Evolutionary conservation across 1,140 invertebrate species (phyloP).

Genomic region (Uloborus diversus): DNA sequence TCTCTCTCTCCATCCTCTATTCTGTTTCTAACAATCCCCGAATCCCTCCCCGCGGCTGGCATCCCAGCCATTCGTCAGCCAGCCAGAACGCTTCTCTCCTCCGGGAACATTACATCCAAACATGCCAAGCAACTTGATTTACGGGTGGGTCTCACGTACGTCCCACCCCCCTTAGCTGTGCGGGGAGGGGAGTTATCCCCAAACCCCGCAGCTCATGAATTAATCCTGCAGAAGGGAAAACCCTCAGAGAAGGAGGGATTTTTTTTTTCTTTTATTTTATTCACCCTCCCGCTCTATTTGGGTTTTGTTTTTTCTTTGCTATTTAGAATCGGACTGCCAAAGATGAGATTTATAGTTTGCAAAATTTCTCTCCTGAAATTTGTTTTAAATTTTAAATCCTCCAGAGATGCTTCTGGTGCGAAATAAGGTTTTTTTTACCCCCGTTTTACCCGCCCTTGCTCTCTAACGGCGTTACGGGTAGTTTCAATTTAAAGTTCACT

Average conservation of each 20-base stretch:
- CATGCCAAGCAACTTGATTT: slow-evolving; percentile 47
- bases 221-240: slow-evolving; percentile 46
- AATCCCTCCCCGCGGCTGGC: neutral
- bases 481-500: slow-evolving; percentile 45
- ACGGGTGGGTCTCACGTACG: slow-evolving; percentile 39
- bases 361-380: slow-evolving; percentile 54
- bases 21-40: slow-evolving; percentile 16
- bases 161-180: slow-evolving; percentile 21
- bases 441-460: neutral
- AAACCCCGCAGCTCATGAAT: slow-evolving; percentile 55
- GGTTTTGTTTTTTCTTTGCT: slow-evolving; percentile 27
- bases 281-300: slow-evolving; percentile 1
- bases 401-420: slow-evolving; percentile 33
- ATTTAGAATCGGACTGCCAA: slow-evolving; percentile 52
- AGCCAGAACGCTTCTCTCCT: slow-evolving; percentile 23
- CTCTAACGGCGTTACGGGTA: slow-evolving; percentile 18
- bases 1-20: neutral
- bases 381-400: slow-evolving; percentile 55
- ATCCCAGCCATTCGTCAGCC: slow-evolving; percentile 32
- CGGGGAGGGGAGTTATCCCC: slow-evolving; percentile 33
- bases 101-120: slow-evolving; percentile 50
- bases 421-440: slow-evolving; percentile 29
- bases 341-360: slow-evolving; percentile 52
- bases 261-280: slow-evolving; percentile 16
- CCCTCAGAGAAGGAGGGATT: slow-evolving; percentile 8